phyloP scores from a whole-genome alignment of 64 coral and sea anemone genomes.

The Cladopsammia gracilis region DNA sequence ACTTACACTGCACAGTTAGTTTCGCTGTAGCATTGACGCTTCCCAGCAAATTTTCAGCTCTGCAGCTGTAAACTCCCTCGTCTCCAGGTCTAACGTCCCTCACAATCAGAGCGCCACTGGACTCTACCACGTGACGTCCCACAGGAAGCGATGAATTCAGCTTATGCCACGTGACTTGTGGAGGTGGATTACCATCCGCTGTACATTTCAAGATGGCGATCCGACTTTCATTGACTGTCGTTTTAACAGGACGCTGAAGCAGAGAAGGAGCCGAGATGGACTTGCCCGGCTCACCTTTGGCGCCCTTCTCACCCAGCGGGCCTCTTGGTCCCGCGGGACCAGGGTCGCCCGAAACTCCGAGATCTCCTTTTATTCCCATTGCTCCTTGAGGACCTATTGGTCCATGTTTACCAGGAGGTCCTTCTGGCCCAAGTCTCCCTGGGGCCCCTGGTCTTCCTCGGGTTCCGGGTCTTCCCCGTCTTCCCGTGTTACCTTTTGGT shows the following conservation, averaged over 20 bases:
- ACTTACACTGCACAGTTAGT: slow-evolving; percentile 53
- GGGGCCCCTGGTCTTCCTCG: slow-evolving; percentile 6
- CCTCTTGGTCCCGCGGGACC: too few relatives aligned
- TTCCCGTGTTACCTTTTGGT: slow-evolving; percentile 63
- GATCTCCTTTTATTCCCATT: too few relatives aligned
- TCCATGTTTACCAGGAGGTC: slow-evolving; percentile 69
- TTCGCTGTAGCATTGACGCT: slow-evolving; percentile 16
- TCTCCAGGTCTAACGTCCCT: slow-evolving; percentile 24
- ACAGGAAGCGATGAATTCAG: slow-evolving; percentile 25
- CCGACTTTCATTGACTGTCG: slow-evolving; percentile 50
- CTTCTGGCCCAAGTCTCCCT: slow-evolving; percentile 44
- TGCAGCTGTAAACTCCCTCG: slow-evolving; percentile 66
- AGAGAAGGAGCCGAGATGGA: too few relatives aligned
- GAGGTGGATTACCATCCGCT: slow-evolving; percentile 63
- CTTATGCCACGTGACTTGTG: slow-evolving; percentile 55
- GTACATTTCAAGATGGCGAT: slow-evolving; percentile 66
- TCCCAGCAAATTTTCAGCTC: slow-evolving; percentile 41
- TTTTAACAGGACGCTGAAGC: too few relatives aligned
- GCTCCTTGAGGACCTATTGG: too few relatives aligned
- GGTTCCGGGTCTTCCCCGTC: slow-evolving; percentile 57
- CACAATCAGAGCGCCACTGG: slow-evolving; percentile 41
- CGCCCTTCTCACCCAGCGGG: too few relatives aligned
- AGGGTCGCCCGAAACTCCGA: too few relatives aligned
- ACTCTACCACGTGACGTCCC: background rate
- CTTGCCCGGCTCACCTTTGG: too few relatives aligned